phyloP scores from a whole-genome alignment of 64 coral and sea anemone genomes.

The Porites australiensis region DNA sequence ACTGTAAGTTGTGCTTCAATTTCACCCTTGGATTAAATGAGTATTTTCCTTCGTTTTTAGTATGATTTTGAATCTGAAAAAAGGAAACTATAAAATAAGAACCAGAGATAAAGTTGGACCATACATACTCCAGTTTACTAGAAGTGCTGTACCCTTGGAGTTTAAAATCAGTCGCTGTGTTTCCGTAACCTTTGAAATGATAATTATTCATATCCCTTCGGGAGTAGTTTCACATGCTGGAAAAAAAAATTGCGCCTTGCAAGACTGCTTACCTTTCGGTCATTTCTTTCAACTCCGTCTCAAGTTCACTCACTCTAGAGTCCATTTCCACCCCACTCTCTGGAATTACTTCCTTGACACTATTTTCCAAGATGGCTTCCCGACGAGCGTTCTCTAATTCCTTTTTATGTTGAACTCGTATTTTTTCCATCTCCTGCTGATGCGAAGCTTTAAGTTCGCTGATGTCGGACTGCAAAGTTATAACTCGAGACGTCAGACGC shows the following conservation, averaged over 20 bases:
- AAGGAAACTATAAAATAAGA: too few species aligned
- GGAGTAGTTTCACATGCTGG: too few species aligned
- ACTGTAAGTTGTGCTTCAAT: too few species aligned
- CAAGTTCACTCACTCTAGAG: slow-evolving; percentile 75
- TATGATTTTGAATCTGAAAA: too few species aligned
- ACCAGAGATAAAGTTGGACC: too few species aligned
- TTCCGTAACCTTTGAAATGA: too few species aligned
- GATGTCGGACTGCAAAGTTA: slow-evolving; percentile 97
- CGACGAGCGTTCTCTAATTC: slow-evolving; percentile 75
- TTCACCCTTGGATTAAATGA: too few species aligned
- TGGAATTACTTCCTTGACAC: slow-evolving; percentile 63
- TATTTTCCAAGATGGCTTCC: slow-evolving; percentile 87
- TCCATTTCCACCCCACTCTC: slow-evolving; percentile 81
- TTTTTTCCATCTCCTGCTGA: slow-evolving; percentile 71
- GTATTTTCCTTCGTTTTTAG: too few species aligned
- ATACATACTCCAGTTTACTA: too few species aligned
- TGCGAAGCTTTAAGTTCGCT: slow-evolving; percentile 93
- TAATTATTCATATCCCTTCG: too few species aligned
- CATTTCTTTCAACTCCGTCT: slow-evolving; percentile 88
- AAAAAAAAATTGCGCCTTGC: background rate
- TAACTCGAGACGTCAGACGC: slow-evolving; percentile 91
- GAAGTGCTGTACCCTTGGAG: too few species aligned
- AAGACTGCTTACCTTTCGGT: slow-evolving; percentile 63
- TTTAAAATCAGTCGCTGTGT: too few species aligned
- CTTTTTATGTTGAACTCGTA: slow-evolving; percentile 81